Percentiles rank a stretch among this genome's conserved stretches.
phyloP scores from a whole-genome alignment of 2,888 invertebrate genomes.

The Steinernema scapterisci region DNA sequence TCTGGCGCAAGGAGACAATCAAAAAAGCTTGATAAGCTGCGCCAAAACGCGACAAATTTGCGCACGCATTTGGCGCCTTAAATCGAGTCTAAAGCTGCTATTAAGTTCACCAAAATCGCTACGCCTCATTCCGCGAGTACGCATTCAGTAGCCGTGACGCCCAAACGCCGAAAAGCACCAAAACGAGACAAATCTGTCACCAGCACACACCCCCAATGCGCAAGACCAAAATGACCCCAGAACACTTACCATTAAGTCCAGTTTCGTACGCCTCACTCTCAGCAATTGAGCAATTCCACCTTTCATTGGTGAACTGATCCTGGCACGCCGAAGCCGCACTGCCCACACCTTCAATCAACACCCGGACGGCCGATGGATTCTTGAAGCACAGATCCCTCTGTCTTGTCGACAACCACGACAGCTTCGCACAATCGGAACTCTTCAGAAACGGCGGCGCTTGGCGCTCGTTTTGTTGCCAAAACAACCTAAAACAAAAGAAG shows the following conservation, averaged over 20 bases:
- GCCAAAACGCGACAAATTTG: too few relatives aligned
- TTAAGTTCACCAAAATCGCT: too few relatives aligned
- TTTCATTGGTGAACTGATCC: slow-evolving; percentile 79
- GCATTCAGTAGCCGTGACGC: too few relatives aligned
- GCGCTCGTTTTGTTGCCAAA: slow-evolving; percentile 26
- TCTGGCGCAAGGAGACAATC: too few relatives aligned
- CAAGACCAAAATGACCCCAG: too few relatives aligned
- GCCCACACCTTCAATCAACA: slow-evolving; percentile 43
- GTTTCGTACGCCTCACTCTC: not conserved
- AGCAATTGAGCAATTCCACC: slow-evolving; percentile 80
- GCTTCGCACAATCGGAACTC: slow-evolving; percentile 17
- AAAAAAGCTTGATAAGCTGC: too few relatives aligned
- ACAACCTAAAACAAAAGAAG: slow-evolving; percentile 23
- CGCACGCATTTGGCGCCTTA: too few relatives aligned
- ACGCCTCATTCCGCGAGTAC: too few relatives aligned
- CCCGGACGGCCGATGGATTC: not conserved
- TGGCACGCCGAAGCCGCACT: slow-evolving; percentile 79
- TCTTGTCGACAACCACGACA: slow-evolving; percentile 14
- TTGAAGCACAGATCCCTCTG: not conserved
- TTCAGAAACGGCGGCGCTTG: not conserved
- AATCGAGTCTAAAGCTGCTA: too few relatives aligned
- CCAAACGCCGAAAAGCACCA: too few relatives aligned
- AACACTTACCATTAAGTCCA: slow-evolving; percentile 24
- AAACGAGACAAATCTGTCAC: too few relatives aligned
- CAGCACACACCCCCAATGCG: too few relatives aligned